phyloP scores from a whole-genome alignment of 2,888 invertebrate species.

The Kryphioiulus occultus region DNA sequence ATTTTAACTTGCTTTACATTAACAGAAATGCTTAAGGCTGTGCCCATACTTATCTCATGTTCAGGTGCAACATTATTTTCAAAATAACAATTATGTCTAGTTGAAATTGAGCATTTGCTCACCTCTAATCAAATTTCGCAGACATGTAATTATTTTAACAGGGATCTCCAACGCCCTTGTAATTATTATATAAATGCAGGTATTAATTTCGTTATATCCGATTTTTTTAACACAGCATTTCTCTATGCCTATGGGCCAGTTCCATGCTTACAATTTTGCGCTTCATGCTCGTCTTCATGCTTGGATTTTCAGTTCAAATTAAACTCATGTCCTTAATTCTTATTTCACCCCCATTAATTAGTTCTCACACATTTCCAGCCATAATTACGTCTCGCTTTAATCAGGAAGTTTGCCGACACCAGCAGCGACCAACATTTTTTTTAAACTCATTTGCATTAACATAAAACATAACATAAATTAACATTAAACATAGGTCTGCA shows the following conservation, averaged over 20 bases:
- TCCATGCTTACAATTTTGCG: too few species aligned
- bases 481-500: background rate
- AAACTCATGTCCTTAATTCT: background rate
- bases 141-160: background rate
- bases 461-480: background rate
- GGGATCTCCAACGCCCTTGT: background rate
- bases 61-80: background rate
- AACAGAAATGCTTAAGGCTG: background rate
- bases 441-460: background rate
- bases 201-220: background rate
- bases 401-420: background rate
- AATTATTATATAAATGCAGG: background rate
- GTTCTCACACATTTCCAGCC: background rate
- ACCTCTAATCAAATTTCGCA: background rate
- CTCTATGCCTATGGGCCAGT: background rate
- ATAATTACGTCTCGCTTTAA: conserved; percentile 20
- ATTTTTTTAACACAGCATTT: background rate
- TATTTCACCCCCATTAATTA: conserved; percentile 7
- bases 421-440: background rate
- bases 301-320: background rate
- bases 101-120: background rate
- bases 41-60: background rate
- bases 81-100: background rate
- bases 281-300: too few species aligned
- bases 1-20: too few species aligned